phyloP scores from a whole-genome alignment of 2,888 invertebrate genomes.

The Bombyx huttoni region DNA sequence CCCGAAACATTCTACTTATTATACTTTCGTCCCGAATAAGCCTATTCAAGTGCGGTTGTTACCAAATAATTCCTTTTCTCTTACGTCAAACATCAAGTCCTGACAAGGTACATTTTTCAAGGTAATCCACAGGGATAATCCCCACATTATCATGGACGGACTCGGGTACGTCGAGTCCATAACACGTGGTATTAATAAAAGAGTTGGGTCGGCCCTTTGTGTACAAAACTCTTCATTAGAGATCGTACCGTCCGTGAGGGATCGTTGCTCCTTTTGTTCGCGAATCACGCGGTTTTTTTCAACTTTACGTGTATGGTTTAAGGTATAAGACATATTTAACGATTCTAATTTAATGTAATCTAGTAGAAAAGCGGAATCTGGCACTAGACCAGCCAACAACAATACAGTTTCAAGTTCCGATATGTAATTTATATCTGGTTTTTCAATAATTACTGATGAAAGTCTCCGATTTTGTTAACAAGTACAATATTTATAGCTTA shows the following conservation, averaged over 20 bases:
- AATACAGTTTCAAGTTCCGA: too few species aligned
- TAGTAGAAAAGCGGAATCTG: neutral
- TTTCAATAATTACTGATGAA: too few species aligned
- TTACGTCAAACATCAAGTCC: neutral
- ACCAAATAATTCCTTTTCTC: neutral
- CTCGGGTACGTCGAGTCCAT: slow-evolving; percentile 16
- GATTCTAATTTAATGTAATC: neutral
- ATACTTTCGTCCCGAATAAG: too few species aligned
- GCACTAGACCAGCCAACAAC: too few species aligned
- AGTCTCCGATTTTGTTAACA: too few species aligned
- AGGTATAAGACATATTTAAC: slow-evolving; percentile 9
- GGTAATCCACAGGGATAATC: slow-evolving; percentile 2
- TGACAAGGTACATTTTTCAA: neutral
- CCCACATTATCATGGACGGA: slow-evolving; percentile 3
- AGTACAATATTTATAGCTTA: too few species aligned
- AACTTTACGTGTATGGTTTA: slow-evolving; percentile 16
- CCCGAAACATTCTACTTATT: too few species aligned
- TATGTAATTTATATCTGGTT: too few species aligned
- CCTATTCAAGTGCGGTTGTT: neutral
- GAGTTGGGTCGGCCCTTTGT: slow-evolving; percentile 55
- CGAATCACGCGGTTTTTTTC: slow-evolving; percentile 27
- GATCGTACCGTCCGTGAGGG: slow-evolving; percentile 52
- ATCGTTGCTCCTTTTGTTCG: slow-evolving; percentile 35
- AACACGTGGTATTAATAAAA: slow-evolving; percentile 54
- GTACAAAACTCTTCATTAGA: slow-evolving; percentile 68